A percentile compares a stretch with the other conserved stretches of the same genome.
Conservation (phyloP, 2,113 vertebrate genomes). For the Bufo bufo region DNA sequence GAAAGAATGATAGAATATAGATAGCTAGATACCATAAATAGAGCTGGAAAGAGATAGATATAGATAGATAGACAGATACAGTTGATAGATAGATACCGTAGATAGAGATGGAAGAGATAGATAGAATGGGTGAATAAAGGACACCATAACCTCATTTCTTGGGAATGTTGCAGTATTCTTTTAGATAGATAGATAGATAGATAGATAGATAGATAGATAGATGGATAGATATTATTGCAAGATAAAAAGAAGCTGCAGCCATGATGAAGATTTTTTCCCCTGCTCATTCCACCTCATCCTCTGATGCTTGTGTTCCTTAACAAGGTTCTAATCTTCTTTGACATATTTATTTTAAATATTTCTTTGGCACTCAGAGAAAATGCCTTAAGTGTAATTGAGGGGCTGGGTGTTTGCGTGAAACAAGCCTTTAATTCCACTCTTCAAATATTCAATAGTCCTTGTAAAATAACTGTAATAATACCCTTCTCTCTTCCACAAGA, state of each 20-base stretch:
- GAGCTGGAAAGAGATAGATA: too few species aligned
- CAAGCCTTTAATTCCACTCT: slow-evolving; percentile 53
- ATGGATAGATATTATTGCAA: background rate
- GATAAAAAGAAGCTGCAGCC: background rate
- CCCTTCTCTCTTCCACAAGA: slow-evolving; percentile 39
- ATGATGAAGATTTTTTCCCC: background rate
- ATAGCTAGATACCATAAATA: too few species aligned
- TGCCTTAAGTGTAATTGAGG: slow-evolving; percentile 53
- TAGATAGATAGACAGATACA: too few species aligned
- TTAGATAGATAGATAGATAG: background rate
- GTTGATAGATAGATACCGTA: too few species aligned
- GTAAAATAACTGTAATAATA: slow-evolving; percentile 56
- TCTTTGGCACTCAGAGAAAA: slow-evolving; percentile 43
- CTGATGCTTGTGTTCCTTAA: slow-evolving; percentile 29
- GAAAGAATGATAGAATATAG: too few species aligned
- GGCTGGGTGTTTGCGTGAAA: slow-evolving; percentile 54
- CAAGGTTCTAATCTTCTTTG: slow-evolving; percentile 44
- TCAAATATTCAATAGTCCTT: slow-evolving; percentile 58
- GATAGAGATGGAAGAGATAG: background rate
- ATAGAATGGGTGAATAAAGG: background rate
- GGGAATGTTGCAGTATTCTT: too few species aligned
- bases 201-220: slow-evolving; percentile 2
- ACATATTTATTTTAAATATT: slow-evolving; percentile 51
- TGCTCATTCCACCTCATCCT: background rate
- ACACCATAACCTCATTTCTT: too few species aligned